A percentile compares a stretch with the other conserved stretches of the same genome.
Conservation (phyloP, 2,888 invertebrate genomes). For the Diarsia rubi region DNA sequence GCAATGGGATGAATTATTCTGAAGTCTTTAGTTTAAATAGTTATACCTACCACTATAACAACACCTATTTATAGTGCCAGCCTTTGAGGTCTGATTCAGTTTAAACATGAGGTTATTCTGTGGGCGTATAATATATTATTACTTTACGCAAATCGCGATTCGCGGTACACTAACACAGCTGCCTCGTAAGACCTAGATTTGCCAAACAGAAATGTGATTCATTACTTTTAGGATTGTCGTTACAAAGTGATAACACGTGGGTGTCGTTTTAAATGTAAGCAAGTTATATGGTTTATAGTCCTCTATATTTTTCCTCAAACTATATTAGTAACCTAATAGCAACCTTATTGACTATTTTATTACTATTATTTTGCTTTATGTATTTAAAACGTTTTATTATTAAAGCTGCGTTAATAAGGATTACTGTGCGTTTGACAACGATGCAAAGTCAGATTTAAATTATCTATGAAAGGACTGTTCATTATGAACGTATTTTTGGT, state of each 20-base stretch:
- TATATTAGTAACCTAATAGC: neutral
- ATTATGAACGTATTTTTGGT: neutral
- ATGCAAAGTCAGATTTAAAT: neutral
- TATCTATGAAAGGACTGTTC: neutral
- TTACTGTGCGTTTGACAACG: neutral
- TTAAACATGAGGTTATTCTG: constrained; percentile 9
- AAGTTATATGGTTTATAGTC: neutral
- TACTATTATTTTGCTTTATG: too few relatives aligned
- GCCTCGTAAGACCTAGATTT: constrained; percentile 44
- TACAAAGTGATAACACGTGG: constrained; percentile 29
- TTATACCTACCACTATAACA: neutral
- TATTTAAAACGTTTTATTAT: too few relatives aligned
- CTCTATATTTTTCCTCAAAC: neutral
- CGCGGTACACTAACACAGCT: constrained; percentile 53
- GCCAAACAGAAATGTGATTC: constrained; percentile 44
- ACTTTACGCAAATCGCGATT: constrained; percentile 13
- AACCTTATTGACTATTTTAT: neutral
- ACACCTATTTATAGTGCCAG: neutral
- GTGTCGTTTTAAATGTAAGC: constrained; percentile 13
- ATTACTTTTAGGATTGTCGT: constrained; percentile 27
- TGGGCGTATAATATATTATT: constrained; percentile 24
- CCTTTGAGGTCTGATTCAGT: constrained; percentile 2
- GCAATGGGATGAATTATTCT: neutral
- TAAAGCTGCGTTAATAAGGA: neutral
- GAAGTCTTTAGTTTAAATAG: neutral